Evolutionary conservation across 1,140 invertebrate species (phyloP).

Genomic region (Zophobas morio): DNA sequence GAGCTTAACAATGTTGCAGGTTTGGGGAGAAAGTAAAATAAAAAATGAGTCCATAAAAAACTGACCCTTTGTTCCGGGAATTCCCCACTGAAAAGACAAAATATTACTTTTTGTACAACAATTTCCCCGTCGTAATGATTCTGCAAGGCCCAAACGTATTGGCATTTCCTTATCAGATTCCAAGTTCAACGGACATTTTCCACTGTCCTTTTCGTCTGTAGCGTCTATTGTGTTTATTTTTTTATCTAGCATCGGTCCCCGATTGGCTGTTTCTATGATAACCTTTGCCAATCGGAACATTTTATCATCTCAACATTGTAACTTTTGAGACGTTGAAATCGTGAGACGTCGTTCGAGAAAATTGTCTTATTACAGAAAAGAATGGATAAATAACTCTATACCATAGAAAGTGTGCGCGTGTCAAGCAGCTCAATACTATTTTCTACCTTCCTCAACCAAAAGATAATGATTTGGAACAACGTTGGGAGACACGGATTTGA

Average conservation of each 20-base stretch:
- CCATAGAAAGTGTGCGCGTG: constrained; percentile 5
- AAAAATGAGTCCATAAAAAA: neutral
- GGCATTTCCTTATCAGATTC: constrained; percentile 46
- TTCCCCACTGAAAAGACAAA: constrained; percentile 12
- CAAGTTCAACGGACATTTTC: constrained; percentile 36
- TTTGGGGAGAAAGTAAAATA: too few species aligned
- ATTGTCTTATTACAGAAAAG: constrained; percentile 37
- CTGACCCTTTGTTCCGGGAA: constrained; percentile 5
- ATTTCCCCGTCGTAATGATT: constrained; percentile 38
- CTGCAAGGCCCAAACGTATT: constrained; percentile 29
- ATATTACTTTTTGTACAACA: constrained; percentile 35
- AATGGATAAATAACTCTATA: neutral
- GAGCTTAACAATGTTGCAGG: too few species aligned
- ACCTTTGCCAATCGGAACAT: constrained; percentile 39
- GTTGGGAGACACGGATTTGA: constrained; percentile 13
- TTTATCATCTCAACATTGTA: constrained; percentile 47
- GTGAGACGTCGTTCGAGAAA: constrained; percentile 32
- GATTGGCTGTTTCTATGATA: constrained; percentile 49
- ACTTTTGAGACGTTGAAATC: constrained; percentile 21
- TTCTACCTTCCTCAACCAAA: neutral
- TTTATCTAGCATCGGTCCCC: constrained; percentile 34
- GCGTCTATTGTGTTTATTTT: constrained; percentile 40
- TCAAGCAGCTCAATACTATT: neutral
- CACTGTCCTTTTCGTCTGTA: constrained; percentile 41
- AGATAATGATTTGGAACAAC: constrained; percentile 17